A percentile compares a stretch with the other conserved stretches of the same genome.
Evolutionary conservation across 2,797 vertebrate genomes (phyloP).

Genomic region (Platyrinchus mystaceus): DNA sequence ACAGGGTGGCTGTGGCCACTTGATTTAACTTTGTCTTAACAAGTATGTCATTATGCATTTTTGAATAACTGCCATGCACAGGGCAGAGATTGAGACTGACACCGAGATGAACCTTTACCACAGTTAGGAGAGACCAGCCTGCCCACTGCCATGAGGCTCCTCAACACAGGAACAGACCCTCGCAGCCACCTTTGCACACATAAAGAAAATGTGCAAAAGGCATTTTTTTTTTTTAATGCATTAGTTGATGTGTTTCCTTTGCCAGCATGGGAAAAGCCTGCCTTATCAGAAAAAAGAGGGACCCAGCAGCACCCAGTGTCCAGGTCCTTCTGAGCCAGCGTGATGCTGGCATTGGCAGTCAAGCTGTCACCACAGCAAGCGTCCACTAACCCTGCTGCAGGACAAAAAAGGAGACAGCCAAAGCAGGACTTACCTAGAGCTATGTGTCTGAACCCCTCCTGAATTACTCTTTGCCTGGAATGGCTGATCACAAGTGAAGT

Average conservation of each 20-base stretch:
- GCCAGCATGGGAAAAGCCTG: background rate
- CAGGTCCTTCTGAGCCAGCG: background rate
- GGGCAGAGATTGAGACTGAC: background rate
- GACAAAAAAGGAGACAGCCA: background rate
- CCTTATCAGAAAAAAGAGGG: background rate
- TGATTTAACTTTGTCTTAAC: background rate
- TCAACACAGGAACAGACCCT: rapidly evolving
- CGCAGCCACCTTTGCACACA: background rate
- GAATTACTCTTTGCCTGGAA: background rate
- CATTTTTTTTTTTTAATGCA: background rate
- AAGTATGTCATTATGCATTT: background rate
- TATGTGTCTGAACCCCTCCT: background rate
- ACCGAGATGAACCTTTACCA: background rate
- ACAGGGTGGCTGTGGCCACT: background rate
- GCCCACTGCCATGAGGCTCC: background rate
- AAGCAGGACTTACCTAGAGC: background rate
- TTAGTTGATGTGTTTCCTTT: background rate
- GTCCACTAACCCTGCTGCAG: background rate
- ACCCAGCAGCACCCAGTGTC: background rate
- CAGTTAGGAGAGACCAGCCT: background rate
- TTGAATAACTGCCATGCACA: background rate
- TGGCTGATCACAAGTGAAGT: background rate
- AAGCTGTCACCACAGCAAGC: background rate
- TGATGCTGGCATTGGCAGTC: background rate
- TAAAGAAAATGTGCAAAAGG: too few relatives aligned